Evolutionary conservation across 37 sponge, comb jelly and placozoan species (phyloP).

Genomic region (Haliclona indistincta): DNA sequence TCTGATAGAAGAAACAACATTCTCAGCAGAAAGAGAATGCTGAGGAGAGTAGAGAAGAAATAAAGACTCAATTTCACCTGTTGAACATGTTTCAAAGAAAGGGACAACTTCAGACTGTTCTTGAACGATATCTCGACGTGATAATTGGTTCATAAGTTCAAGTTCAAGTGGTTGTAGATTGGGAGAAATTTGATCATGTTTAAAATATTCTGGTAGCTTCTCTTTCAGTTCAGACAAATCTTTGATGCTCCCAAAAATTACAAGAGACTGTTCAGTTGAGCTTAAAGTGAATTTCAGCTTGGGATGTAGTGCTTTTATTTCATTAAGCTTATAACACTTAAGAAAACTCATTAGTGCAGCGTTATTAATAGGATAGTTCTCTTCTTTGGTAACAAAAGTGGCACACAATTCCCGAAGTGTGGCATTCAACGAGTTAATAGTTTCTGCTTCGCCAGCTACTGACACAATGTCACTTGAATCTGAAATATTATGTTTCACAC

Average conservation of each 20-base stretch:
- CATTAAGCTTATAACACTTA: no score
- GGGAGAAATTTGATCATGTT: background rate
- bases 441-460: background rate
- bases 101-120: no score
- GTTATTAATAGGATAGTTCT: background rate
- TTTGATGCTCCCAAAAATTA: background rate
- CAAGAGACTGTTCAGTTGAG: background rate
- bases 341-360: background rate
- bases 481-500: background rate
- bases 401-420: background rate
- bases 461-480: background rate
- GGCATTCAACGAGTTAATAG: background rate
- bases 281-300: background rate
- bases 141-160: no score
- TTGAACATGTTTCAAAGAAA: no score
- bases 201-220: background rate
- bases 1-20: no score
- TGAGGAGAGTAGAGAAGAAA: no score
- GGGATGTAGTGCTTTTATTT: no score
- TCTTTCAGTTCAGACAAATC: background rate
- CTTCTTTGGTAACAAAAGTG: background rate
- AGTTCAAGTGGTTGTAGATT: background rate
- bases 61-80: no score
- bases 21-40: no score
- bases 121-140: no score